Percentiles rank a stretch among this genome's conserved stretches.
Evolutionary conservation across 2,113 vertebrate genomes (phyloP).

Genomic region (Ifrita kowaldi): DNA sequence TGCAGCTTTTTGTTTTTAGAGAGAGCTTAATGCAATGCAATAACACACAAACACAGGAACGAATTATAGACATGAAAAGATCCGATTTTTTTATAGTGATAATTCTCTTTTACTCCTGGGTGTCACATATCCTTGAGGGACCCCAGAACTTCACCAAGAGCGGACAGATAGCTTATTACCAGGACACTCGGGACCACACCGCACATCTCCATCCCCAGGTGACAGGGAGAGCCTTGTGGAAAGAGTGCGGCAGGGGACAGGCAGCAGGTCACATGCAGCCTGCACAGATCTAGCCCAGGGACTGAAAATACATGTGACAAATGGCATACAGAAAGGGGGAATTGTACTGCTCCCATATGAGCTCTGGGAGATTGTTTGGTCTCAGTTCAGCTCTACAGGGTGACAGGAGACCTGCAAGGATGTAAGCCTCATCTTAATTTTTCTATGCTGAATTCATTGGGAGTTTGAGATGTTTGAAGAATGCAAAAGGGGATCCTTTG

Average conservation of each 20-base stretch:
- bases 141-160: not conserved
- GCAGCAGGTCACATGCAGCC: not conserved
- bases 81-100: constrained; percentile 3
- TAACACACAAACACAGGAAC: constrained; percentile 19
- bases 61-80: constrained; percentile 28
- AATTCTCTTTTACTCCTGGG: constrained; percentile 35
- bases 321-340: not conserved
- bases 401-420: not conserved
- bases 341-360: not conserved
- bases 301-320: not conserved
- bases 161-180: not conserved
- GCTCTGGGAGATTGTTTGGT: not conserved
- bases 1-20: constrained; percentile 23
- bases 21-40: constrained; percentile 39
- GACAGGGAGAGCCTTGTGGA: not conserved
- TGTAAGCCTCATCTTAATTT: not conserved
- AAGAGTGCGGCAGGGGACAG: not conserved
- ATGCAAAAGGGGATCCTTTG: not conserved
- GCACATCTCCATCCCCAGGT: not conserved
- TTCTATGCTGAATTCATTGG: not conserved
- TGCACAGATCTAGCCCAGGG: not conserved
- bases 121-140: not conserved
- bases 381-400: not conserved
- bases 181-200: not conserved
- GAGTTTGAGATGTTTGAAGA: not conserved